Evolutionary conservation across 2,113 vertebrate species (phyloP).

Genomic region (Rana temporaria): DNA sequence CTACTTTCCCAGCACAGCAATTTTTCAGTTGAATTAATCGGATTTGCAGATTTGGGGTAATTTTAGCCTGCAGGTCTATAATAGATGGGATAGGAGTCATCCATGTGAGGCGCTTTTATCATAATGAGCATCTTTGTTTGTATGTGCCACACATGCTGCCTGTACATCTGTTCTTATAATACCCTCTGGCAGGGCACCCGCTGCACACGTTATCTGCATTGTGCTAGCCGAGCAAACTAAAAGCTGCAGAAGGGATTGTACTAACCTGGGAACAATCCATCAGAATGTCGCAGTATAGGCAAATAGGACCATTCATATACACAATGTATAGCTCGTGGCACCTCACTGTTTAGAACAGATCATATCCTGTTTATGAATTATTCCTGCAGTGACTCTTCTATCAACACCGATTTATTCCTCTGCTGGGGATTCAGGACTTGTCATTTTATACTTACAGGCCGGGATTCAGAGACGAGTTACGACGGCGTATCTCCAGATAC

Average conservation of each 20-base stretch:
- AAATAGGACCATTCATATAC: no score
- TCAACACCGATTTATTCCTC: no score
- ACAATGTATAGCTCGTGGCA: neutral
- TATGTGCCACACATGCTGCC: slow-evolving; percentile 3
- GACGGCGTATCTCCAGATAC: no score
- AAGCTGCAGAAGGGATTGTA: neutral
- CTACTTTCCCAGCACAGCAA: neutral
- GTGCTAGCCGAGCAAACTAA: neutral
- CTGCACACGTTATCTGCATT: neutral
- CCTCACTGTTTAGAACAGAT: neutral
- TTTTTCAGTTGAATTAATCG: slow-evolving; percentile 32
- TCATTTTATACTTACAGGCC: no score
- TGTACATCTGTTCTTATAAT: slow-evolving; percentile 25
- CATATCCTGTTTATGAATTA: neutral
- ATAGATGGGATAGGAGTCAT: slow-evolving; percentile 3
- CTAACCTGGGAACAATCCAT: no score
- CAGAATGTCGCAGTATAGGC: no score
- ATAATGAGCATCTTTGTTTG: slow-evolving; percentile 29
- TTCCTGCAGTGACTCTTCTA: no score
- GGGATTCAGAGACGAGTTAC: no score
- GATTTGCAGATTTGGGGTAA: slow-evolving; percentile 23
- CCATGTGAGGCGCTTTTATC: slow-evolving; percentile 12
- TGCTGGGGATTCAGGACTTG: no score
- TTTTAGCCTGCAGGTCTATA: slow-evolving; percentile 9
- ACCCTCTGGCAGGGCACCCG: slow-evolving; percentile 22